These are phyloP conservation scores for Trachelus stipa DNA, from an alignment of 2,888 invertebrate genomes.

Conservation along the genomic window DNA sequence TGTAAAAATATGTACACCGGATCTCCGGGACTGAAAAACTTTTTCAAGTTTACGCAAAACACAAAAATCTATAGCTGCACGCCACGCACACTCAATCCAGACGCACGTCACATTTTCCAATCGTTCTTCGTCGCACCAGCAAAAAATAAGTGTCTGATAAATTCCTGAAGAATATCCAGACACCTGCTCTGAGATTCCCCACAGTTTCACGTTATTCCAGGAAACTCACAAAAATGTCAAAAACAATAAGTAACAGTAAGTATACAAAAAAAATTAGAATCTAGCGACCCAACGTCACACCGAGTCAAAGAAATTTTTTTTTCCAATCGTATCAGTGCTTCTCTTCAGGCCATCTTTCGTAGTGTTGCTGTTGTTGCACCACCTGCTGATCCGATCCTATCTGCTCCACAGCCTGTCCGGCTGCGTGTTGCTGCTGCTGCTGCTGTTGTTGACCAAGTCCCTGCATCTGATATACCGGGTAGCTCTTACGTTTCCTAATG, in stretches of 20 bases:
- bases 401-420: not conserved
- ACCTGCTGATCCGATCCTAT: constrained; percentile 22
- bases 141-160: not conserved
- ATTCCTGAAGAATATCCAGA: not conserved
- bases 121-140: not conserved
- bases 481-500: constrained; percentile 72
- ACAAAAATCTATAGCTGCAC: not conserved
- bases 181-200: not conserved
- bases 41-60: not conserved
- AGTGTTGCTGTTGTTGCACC: constrained; percentile 31
- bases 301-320: constrained; percentile 2
- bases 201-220: not conserved
- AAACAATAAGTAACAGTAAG: not conserved
- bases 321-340: constrained; percentile 44
- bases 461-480: constrained; percentile 59
- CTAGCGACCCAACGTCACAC: not conserved
- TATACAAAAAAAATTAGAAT: not conserved
- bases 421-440: constrained; percentile 31
- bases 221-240: not conserved
- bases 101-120: not conserved
- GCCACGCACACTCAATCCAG: not conserved
- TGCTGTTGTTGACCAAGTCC: constrained; percentile 43
- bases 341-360: constrained; percentile 55
- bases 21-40: not conserved
- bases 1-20: not conserved